These are phyloP conservation scores for Tipula vernalis DNA, from an alignment of 2,888 invertebrate genomes.

Conservation along the genomic window DNA sequence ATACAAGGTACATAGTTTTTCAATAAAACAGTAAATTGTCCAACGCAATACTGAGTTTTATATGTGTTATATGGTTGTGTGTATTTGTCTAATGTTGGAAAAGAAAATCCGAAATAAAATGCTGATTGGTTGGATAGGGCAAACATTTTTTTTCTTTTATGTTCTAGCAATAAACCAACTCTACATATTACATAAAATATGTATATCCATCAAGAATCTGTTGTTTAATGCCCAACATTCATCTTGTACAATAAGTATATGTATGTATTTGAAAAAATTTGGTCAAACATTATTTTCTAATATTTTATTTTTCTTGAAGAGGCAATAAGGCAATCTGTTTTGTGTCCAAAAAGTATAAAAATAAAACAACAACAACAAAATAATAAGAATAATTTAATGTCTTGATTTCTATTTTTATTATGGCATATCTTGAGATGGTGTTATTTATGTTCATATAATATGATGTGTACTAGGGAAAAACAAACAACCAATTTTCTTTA, in stretches of 20 bases:
- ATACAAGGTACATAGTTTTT: not conserved
- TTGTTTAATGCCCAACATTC: not conserved
- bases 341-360: not conserved
- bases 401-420: not conserved
- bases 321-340: conserved; percentile 4
- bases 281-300: not conserved
- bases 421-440: not conserved
- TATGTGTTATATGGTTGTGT: too few relatives aligned
- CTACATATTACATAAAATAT: not conserved
- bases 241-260: not conserved
- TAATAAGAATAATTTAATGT: conserved; percentile 4
- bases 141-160: not conserved
- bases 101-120: not conserved
- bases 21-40: too few relatives aligned
- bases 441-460: not conserved
- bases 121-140: not conserved
- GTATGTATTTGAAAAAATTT: not conserved
- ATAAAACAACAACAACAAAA: not conserved
- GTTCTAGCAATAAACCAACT: not conserved
- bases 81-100: not conserved
- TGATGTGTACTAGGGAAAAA: not conserved
- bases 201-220: not conserved
- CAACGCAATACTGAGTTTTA: too few relatives aligned
- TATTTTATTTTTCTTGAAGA: not conserved
- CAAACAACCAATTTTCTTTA: not conserved